phyloP scores from a whole-genome alignment of 2,888 invertebrate species.

The Papilio protenor region DNA sequence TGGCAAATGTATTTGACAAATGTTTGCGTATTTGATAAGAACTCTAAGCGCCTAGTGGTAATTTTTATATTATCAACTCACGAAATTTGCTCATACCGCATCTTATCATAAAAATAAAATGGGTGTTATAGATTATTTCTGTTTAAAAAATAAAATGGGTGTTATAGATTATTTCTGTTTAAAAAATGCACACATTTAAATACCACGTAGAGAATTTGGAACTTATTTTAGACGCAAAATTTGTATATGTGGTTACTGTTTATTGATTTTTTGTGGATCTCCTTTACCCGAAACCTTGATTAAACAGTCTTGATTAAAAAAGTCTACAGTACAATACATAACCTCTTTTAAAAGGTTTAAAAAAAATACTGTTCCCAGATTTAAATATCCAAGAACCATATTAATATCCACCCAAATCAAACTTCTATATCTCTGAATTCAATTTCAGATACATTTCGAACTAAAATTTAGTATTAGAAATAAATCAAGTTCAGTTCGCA shows the following conservation, averaged over 20 bases:
- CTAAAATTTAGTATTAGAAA: slow-evolving; percentile 37
- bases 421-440: slow-evolving; percentile 20
- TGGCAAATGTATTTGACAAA: slow-evolving; percentile 15
- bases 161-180: too few relatives aligned
- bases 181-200: too few relatives aligned
- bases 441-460: slow-evolving; percentile 18
- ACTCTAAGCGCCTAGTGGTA: slow-evolving; percentile 7
- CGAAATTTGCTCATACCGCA: background rate
- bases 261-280: background rate
- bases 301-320: too few relatives aligned
- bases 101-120: too few relatives aligned
- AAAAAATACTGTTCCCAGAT: background rate
- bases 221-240: too few relatives aligned
- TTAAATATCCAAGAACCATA: background rate
- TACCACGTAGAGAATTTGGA: too few relatives aligned
- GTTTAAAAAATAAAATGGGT: too few relatives aligned
- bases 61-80: background rate
- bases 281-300: too few relatives aligned
- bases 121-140: too few relatives aligned
- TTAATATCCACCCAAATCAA: background rate
- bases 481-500: slow-evolving; percentile 38
- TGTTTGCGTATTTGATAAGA: slow-evolving; percentile 39
- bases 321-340: too few relatives aligned
- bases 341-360: background rate
- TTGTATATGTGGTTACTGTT: background rate